phyloP scores from a whole-genome alignment of 2,888 invertebrate species.

The Leptarthrus brevirostris region DNA sequence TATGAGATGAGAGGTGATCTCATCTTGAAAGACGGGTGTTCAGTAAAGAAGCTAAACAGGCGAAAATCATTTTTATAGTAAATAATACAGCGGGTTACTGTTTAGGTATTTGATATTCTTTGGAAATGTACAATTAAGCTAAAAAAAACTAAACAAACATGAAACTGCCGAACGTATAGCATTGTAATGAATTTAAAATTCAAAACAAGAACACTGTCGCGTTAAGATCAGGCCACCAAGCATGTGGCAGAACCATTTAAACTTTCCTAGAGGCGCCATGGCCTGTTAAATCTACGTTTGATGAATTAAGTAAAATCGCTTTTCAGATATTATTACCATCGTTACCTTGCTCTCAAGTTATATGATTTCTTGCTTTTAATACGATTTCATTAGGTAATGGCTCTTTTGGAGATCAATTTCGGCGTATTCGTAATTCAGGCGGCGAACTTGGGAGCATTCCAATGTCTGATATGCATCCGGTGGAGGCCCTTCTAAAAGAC shows the following conservation, averaged over 20 bases:
- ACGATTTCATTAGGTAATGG: conserved; percentile 17
- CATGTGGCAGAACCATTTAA: conserved; percentile 13
- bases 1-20: no score
- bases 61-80: no score
- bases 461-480: conserved; percentile 46
- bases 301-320: conserved; percentile 28
- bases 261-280: conserved; percentile 37
- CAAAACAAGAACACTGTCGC: conserved; percentile 3
- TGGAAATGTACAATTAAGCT: no score
- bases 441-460: conserved; percentile 31
- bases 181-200: conserved; percentile 2
- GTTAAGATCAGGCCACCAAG: conserved; percentile 10
- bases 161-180: no score
- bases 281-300: conserved; percentile 12
- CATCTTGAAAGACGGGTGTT: no score
- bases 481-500: conserved; percentile 3
- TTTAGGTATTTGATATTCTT: no score
- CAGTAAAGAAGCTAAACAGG: no score
- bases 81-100: no score
- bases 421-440: conserved; percentile 22
- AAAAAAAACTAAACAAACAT: no score
- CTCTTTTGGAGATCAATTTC: not conserved
- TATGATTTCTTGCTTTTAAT: conserved; percentile 13
- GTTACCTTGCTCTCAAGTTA: not conserved
- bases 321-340: conserved; percentile 16